Evolutionary conservation across 2,888 invertebrate genomes (phyloP).

Genomic region (Mantis religiosa): DNA sequence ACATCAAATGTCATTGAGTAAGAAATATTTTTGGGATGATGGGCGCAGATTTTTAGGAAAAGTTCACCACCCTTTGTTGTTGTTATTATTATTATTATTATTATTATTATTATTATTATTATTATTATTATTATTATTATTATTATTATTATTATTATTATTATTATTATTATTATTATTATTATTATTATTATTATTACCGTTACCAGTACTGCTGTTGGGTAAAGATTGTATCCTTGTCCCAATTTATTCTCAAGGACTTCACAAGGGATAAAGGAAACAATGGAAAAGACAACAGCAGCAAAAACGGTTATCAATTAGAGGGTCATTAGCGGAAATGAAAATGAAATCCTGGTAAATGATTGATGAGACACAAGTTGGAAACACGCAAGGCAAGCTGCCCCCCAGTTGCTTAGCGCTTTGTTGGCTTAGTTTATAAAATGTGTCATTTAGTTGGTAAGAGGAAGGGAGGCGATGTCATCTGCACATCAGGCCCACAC

Average conservation of each 20-base stretch:
- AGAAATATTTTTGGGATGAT: too few relatives aligned
- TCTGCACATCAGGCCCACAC: neutral
- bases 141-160: neutral
- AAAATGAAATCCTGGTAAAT: neutral
- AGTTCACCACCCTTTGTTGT: too few relatives aligned
- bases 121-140: neutral
- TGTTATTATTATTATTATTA: too few relatives aligned
- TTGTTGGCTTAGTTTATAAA: neutral
- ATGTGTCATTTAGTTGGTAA: neutral
- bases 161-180: too few relatives aligned
- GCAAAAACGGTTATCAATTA: neutral
- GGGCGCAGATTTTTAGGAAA: too few relatives aligned
- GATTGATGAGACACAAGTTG: neutral
- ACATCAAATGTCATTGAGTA: too few relatives aligned
- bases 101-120: too few relatives aligned
- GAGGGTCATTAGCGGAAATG: neutral
- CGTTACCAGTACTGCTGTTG: too few relatives aligned
- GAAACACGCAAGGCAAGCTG: neutral
- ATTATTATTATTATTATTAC: too few relatives aligned
- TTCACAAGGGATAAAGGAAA: neutral
- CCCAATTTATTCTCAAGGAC: neutral
- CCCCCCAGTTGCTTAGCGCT: neutral
- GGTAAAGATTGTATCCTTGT: neutral
- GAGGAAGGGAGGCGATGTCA: neutral
- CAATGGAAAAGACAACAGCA: neutral